These are phyloP conservation scores for Embidobia sp. DNA, from an alignment of 2,888 invertebrate species.

Conservation along the genomic window DNA sequence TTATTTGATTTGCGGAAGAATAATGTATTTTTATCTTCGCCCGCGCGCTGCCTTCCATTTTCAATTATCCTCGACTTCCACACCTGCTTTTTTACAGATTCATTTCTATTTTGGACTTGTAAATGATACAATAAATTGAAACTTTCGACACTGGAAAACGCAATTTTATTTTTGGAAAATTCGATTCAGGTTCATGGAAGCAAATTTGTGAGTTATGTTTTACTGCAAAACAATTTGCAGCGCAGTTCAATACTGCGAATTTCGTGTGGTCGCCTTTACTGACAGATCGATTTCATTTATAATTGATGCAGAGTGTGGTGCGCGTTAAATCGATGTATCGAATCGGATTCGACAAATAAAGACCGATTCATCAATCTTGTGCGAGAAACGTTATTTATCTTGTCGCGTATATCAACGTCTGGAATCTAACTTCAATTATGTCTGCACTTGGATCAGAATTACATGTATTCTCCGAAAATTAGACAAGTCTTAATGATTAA, in stretches of 20 bases:
- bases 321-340: constrained; percentile 76
- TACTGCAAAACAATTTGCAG: too few relatives aligned
- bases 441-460: constrained; percentile 24
- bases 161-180: too few relatives aligned
- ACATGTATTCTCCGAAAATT: constrained; percentile 22
- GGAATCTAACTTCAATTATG: constrained; percentile 52
- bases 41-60: too few relatives aligned
- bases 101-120: too few relatives aligned
- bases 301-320: constrained; percentile 71
- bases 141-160: too few relatives aligned
- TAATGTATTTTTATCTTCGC: constrained; percentile 43
- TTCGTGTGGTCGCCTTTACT: too few relatives aligned
- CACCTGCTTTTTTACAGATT: too few relatives aligned
- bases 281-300: constrained; percentile 72
- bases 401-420: constrained; percentile 53
- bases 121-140: too few relatives aligned
- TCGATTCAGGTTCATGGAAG: too few relatives aligned
- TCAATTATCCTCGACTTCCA: too few relatives aligned
- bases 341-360: constrained; percentile 75
- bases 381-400: constrained; percentile 58
- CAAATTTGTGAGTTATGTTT: too few relatives aligned
- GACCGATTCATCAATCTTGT: constrained; percentile 73
- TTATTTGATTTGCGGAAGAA: constrained; percentile 54
- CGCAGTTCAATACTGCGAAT: too few relatives aligned
- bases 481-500: constrained; percentile 11